Base-by-base conservation (phyloP, 23 tunicate genomes). In the Halocynthia aurantium region DNA sequence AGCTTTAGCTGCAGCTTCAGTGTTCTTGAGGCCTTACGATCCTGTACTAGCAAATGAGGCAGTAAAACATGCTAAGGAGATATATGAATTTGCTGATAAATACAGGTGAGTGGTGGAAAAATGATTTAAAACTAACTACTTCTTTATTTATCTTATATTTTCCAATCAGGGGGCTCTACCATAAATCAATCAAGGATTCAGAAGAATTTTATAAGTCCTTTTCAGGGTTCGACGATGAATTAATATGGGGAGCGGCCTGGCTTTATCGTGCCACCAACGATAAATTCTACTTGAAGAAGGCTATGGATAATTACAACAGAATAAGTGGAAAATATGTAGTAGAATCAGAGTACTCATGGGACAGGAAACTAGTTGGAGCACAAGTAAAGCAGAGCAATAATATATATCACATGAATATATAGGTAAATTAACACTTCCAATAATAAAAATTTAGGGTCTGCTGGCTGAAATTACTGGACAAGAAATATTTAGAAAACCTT, bases 401-500 rank as follows among this genome's bases (percentile, higher is more conserved):
- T 11, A 49, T 21, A 67, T 12, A 67, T 50, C 12, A 12, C 12
- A 21, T 49, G 18, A 50, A 6, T 21, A 11, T 17, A 67, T 65
- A 5, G 22, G 70, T 65, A 2, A 44, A 9, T 17, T 44, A 10
- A 71, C 13, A 10, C 49, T 22, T 71, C 10, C 10, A 8, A 52
- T 65, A 20, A 65, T 65, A 65, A 20, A 20, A 50, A 44, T 76
- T 7, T 67, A 96, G 99, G 91, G 83, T 51, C 69, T 96, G 40
- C 55, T 96, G 65, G 96, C 99, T 51, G 67, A 89, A n/a, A 8
- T 96, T 9, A 96, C 99, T 6, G 99, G 99, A 8, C 69, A 84
- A 61, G 86, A 71, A 7, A 74, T 61, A 7, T 96, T 83, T 70
- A 82, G 88, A 68, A 40, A 67, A 10, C 82, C 90, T 6, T 76